These are phyloP conservation scores for Homalodisca vitripennis DNA, from an alignment of 1,140 invertebrate genomes.

Conservation along the genomic window DNA sequence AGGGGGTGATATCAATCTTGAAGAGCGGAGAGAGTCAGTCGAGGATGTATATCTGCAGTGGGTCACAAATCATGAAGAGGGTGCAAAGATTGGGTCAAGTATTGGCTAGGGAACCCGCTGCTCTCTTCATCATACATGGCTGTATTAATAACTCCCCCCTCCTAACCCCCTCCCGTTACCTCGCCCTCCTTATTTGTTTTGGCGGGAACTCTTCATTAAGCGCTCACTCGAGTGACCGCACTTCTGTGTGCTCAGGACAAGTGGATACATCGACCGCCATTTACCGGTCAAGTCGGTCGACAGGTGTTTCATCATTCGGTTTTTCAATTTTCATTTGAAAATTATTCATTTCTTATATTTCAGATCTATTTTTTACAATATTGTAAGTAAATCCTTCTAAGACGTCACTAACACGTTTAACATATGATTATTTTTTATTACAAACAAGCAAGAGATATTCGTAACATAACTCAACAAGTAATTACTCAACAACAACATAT, in stretches of 20 bases:
- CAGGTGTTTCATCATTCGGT: not conserved
- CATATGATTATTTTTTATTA: not conserved
- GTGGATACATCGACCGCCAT: not conserved
- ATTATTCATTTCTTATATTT: not conserved
- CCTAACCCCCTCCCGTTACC: not conserved
- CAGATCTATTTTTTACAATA: not conserved
- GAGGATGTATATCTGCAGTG: not conserved
- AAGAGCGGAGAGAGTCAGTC: not conserved
- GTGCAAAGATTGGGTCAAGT: conserved; percentile 22
- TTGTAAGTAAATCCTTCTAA: not conserved
- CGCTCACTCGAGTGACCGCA: conserved; percentile 8
- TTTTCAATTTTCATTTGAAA: not conserved
- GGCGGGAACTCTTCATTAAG: conserved; percentile 19
- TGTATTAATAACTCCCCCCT: conserved; percentile 15
- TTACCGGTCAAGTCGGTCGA: not conserved
- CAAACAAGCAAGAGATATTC: not conserved
- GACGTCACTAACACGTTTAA: not conserved
- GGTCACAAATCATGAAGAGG: not conserved
- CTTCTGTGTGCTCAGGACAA: not conserved
- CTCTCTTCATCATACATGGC: conserved; percentile 24
- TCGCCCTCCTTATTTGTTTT: conserved; percentile 9
- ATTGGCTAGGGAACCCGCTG: conserved; percentile 11
- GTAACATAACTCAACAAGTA: no score
- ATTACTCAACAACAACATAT: no score
- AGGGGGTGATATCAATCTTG: not conserved